phyloP scores from a whole-genome alignment of 2,113 vertebrate genomes.

The Gracilinanus agilis region DNA sequence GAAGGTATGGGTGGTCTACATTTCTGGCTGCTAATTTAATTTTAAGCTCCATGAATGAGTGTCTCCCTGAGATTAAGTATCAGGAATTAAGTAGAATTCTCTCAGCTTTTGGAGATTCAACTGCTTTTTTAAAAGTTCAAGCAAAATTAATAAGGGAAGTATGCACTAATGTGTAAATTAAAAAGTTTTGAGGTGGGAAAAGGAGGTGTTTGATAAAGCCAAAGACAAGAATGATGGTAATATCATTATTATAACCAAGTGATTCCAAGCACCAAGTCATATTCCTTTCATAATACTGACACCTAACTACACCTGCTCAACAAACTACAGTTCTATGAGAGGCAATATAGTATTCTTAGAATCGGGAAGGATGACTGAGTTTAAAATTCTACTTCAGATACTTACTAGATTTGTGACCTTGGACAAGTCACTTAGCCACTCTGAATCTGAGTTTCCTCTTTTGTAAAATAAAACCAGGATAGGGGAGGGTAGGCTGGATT shows the following conservation, averaged over 20 bases:
- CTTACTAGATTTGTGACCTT: neutral
- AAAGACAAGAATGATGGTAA: neutral
- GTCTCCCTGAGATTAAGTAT: neutral
- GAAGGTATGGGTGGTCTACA: neutral
- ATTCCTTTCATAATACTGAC: neutral
- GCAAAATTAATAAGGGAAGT: neutral
- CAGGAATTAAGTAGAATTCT: slow-evolving; percentile 18
- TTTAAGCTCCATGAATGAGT: slow-evolving; percentile 12
- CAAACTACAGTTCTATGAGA: neutral
- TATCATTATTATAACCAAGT: neutral
- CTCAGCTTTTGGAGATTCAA: slow-evolving; percentile 19
- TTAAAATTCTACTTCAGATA: neutral
- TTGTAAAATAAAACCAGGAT: neutral
- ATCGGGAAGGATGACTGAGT: neutral
- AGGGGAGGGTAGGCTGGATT: neutral
- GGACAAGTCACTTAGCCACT: neutral
- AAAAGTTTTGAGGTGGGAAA: neutral
- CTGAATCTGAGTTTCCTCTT: neutral
- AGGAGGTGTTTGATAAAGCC: neutral
- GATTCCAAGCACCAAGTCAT: neutral
- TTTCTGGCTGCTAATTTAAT: slow-evolving; percentile 31
- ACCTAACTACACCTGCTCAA: neutral
- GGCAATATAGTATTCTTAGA: neutral
- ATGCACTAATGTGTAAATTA: neutral
- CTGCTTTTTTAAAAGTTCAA: slow-evolving; percentile 32